phyloP scores from a whole-genome alignment of 2,797 vertebrate species.

The Vespertilio murinus region DNA sequence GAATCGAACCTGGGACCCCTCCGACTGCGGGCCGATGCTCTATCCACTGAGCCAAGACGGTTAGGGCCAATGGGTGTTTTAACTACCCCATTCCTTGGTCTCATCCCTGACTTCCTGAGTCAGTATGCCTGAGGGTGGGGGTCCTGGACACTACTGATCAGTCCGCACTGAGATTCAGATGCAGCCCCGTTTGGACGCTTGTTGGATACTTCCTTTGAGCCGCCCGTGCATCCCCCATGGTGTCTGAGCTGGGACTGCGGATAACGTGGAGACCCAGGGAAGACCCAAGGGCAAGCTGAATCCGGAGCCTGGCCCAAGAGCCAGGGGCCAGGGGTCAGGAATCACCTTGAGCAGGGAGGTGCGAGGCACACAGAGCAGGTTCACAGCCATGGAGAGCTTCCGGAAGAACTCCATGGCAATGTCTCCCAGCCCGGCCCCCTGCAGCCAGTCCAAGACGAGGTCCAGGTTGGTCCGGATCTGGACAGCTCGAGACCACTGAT shows the following conservation, averaged over 20 bases:
- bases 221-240: not conserved
- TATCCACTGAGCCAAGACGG: not conserved
- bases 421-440: conserved; percentile 93
- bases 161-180: not conserved
- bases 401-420: conserved; percentile 94
- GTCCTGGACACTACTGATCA: not conserved
- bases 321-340: not conserved
- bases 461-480: conserved; percentile 95
- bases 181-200: not conserved
- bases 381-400: conserved; percentile 93
- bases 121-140: not conserved
- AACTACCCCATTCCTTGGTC: not conserved
- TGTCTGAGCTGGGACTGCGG: not conserved
- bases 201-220: not conserved
- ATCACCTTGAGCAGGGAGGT: conserved; percentile 93
- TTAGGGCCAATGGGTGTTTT: not conserved
- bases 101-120: conserved; percentile 26
- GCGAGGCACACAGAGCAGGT: conserved; percentile 94
- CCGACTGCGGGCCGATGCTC: not conserved
- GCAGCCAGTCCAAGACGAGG: conserved; percentile 94
- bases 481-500: conserved; percentile 95
- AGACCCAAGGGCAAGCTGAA: not conserved
- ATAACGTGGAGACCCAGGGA: not conserved
- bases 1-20: too few relatives aligned
- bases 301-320: not conserved